Evolutionary conservation across 2,113 vertebrate genomes (phyloP).

Genomic region (Patagioenas fasciata): DNA sequence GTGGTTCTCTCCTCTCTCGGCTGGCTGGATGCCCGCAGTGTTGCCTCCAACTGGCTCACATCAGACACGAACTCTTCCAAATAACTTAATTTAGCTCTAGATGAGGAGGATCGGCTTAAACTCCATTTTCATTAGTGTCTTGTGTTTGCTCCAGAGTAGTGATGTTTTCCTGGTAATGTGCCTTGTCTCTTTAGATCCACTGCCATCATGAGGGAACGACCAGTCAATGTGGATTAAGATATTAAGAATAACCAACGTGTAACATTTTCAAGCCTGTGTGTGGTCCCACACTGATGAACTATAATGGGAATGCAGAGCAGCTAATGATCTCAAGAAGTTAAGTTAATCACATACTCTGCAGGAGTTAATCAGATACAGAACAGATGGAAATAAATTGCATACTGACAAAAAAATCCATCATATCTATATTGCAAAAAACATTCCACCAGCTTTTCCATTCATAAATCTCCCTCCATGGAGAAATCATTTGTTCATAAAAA

Average conservation of each 20-base stretch:
- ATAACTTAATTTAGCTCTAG: conserved; percentile 10
- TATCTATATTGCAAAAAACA: not conserved
- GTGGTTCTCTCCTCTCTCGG: not conserved
- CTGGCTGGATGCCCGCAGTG: not conserved
- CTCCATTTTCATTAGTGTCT: not conserved
- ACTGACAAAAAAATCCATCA: conserved; percentile 5
- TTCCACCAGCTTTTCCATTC: conserved; percentile 15
- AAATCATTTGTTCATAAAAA: conserved; percentile 28
- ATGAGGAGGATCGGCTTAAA: not conserved
- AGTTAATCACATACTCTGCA: conserved; percentile 37
- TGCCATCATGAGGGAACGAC: not conserved
- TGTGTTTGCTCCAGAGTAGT: not conserved
- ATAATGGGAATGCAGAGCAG: conserved; percentile 22
- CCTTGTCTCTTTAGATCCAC: not conserved
- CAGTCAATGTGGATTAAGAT: not conserved
- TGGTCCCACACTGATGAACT: conserved; percentile 25
- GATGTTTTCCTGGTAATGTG: not conserved
- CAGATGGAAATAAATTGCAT: conserved; percentile 52
- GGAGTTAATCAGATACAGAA: conserved; percentile 32
- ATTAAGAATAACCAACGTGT: not conserved
- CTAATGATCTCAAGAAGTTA: conserved; percentile 39
- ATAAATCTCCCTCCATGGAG: conserved; percentile 45
- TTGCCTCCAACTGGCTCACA: not conserved
- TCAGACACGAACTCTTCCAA: not conserved
- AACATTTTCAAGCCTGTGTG: conserved; percentile 26